phyloP scores from a whole-genome alignment of 1,140 invertebrate species.

The Lepidurus packardi region DNA sequence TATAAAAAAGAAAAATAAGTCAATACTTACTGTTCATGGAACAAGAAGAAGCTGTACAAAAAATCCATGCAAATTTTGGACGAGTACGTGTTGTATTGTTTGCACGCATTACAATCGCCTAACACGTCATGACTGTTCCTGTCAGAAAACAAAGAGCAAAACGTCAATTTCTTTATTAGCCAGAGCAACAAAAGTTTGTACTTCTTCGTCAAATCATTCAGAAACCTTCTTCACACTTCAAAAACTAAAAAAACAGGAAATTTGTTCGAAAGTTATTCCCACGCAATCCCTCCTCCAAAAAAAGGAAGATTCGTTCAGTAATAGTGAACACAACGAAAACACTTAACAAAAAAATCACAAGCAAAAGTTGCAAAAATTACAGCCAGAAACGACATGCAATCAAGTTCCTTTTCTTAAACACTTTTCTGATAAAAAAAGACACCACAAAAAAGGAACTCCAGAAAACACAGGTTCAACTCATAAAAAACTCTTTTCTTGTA shows the following conservation, averaged over 20 bases:
- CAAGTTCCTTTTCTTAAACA: no score
- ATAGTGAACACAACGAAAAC: background rate
- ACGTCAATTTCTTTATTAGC: background rate
- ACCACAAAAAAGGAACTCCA: no score
- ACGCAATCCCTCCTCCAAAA: background rate
- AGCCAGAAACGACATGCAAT: background rate
- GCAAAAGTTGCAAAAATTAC: background rate
- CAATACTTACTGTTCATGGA: no score
- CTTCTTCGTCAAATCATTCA: background rate
- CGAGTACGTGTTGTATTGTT: background rate
- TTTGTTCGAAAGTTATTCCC: background rate
- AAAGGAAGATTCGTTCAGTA: background rate
- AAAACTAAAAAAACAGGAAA: background rate
- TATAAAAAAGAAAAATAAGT: no score
- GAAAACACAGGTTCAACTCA: no score
- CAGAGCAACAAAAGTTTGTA: constrained; percentile 8
- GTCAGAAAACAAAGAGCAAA: background rate
- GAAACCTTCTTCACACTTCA: background rate
- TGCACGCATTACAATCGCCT: background rate
- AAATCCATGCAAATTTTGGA: no score
- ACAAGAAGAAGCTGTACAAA: no score
- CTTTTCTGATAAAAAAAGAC: no score
- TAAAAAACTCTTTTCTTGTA: no score
- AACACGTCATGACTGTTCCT: background rate
- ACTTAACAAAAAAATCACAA: background rate